Percentiles rank a stretch among this genome's conserved stretches.
Conservation (phyloP, 2,113 vertebrate species). For the Sebastes schlegelii region DNA sequence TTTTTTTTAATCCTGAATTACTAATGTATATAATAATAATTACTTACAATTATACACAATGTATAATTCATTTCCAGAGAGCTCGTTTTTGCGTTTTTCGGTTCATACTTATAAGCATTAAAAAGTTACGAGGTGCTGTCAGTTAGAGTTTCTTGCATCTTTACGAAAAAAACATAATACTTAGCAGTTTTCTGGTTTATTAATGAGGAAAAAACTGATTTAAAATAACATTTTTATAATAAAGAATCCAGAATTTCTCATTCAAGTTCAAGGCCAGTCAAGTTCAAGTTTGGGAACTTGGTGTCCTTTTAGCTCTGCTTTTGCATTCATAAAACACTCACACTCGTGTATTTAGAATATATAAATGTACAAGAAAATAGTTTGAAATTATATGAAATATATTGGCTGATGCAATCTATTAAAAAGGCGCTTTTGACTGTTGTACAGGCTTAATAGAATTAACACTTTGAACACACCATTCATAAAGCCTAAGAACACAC, state of each 20-base stretch:
- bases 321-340: neutral
- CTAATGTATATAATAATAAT: neutral
- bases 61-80: neutral
- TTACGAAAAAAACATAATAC: neutral
- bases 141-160: neutral
- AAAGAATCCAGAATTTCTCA: neutral
- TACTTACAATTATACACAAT: neutral
- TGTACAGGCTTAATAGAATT: neutral
- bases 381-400: neutral
- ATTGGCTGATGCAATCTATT: neutral
- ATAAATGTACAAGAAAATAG: neutral
- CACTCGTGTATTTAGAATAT: neutral
- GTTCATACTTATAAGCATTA: neutral
- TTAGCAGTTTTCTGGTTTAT: neutral
- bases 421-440: neutral
- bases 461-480: slow-evolving; percentile 1
- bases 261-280: slow-evolving; percentile 50
- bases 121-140: neutral
- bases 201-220: neutral
- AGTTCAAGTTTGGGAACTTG: slow-evolving; percentile 48
- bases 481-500: neutral
- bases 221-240: neutral
- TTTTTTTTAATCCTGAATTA: neutral
- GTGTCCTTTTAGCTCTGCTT: slow-evolving; percentile 17
- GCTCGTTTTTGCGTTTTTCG: neutral